Percentiles rank a stretch among this genome's conserved stretches.
Evolutionary conservation across 2,113 vertebrate species (phyloP).

Genomic region (Ramphastos sulfuratus): DNA sequence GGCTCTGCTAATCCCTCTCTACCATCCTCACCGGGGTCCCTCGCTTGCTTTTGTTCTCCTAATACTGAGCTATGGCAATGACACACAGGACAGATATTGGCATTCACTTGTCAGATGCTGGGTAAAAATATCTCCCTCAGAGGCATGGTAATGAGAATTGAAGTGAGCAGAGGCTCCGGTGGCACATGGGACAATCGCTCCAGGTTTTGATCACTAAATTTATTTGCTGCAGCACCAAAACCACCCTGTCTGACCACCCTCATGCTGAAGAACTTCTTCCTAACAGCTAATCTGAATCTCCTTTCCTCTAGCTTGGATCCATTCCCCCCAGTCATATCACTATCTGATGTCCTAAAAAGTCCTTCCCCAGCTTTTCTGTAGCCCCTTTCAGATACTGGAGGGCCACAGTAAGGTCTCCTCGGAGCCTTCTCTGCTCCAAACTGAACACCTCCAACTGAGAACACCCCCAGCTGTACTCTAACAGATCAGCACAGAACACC

Average conservation of each 20-base stretch:
- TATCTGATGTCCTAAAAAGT: no score
- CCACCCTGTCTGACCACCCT: no score
- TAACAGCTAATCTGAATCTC: no score
- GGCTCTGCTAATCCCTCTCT: conserved; percentile 48
- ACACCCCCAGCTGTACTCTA: not conserved
- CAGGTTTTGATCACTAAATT: not conserved
- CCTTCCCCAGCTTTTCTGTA: no score
- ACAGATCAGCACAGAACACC: not conserved
- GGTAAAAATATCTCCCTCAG: not conserved
- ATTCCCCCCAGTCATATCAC: no score
- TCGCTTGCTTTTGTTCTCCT: conserved; percentile 36
- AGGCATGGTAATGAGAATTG: not conserved
- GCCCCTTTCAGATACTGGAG: no score
- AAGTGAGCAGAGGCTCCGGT: not conserved
- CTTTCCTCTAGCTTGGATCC: no score
- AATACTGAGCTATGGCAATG: not conserved
- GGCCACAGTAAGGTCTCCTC: no score
- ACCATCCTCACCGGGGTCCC: conserved; percentile 13
- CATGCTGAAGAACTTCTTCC: no score
- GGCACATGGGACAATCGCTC: not conserved
- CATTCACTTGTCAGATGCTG: conserved; percentile 3
- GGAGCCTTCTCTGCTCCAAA: no score
- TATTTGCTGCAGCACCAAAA: not conserved
- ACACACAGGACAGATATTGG: not conserved
- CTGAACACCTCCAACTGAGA: not conserved